Base-by-base conservation (phyloP, 2,113 vertebrate genomes). In the Polypterus bichir region DNA sequence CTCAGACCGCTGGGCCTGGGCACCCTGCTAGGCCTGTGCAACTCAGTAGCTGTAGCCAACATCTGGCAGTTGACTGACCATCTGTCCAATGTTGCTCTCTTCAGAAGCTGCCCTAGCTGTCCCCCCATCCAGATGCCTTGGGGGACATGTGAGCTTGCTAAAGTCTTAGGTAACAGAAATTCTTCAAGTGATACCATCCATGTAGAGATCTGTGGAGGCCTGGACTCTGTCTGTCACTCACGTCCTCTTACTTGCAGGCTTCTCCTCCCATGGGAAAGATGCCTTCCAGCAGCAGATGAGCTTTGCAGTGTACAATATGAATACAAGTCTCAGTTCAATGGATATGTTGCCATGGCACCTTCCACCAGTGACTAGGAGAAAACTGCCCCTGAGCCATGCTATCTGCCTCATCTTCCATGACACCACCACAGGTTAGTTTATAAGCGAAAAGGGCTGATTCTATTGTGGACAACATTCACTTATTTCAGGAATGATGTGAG, bases 71-170 rank as follows among this genome's bases (percentile, higher is more conserved):
- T 68, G 8, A 48, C 62, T 1, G 69, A 73, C 54, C 69, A 68
- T 49, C 66, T 74, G 8, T 68, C 68, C 49, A 63, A 73, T 2
- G 51, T 65, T 3, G 66, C 68, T 5, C 68, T 72, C 59, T 65
- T 68, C 64, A 64, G 62, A 10, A 70, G 64, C 6, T 48, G 56
- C 45, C 60, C 62, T 1, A 59, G 45, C 44, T 70, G 66, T 57
- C 68, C 64, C 63, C 72, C 68, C 0, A 66, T 70, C 10, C 60
- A 59, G 46, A 67, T 62, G 11, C 70, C 66, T 0, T 68, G 61
- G 68, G 66, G 68, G 7, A 59, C 67, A 5, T 55, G 56, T 9
- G 59, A 74, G 58, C 61, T 74, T 44, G 54, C 68, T 5, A 61
- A 60, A 48, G 58, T 72, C 44, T 56, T 74, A 47, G 72, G 70